A percentile compares a stretch with the other conserved stretches of the same genome.
Conservation (phyloP, 1,140 invertebrate genomes). For the Lepidurus couesii region DNA sequence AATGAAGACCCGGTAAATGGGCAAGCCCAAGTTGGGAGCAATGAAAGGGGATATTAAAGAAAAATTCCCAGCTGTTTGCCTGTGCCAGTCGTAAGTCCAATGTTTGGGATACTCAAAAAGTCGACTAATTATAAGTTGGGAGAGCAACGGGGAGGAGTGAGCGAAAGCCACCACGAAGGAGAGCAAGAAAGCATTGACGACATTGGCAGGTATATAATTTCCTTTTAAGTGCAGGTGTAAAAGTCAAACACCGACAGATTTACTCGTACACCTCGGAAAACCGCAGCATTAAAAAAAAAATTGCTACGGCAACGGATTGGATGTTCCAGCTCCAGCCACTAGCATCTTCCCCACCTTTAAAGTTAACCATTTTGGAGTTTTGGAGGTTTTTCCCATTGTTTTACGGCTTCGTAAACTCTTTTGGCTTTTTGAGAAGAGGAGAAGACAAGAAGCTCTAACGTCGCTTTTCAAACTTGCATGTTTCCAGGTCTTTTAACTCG, state of each 20-base stretch:
- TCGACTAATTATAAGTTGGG: conserved; percentile 15
- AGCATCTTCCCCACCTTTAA: neutral
- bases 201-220: conserved; percentile 22
- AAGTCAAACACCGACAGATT: conserved; percentile 17
- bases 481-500: neutral
- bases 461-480: neutral
- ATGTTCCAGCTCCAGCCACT: neutral
- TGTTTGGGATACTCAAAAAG: neutral
- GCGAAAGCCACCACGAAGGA: neutral
- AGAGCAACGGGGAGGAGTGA: neutral
- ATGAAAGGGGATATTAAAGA: too few species aligned
- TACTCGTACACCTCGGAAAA: neutral
- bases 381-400: too few species aligned
- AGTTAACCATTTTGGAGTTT: neutral
- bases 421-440: neutral
- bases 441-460: neutral
- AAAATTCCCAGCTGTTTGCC: too few species aligned
- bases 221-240: conserved; percentile 16
- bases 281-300: neutral
- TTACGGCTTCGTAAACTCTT: neutral
- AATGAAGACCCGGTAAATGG: too few species aligned
- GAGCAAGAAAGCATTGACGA: neutral
- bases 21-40: too few species aligned
- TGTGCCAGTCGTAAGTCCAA: neutral
- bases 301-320: neutral